Conservation (phyloP, 2,888 invertebrate species). For the Euplagia quadripunctaria region DNA sequence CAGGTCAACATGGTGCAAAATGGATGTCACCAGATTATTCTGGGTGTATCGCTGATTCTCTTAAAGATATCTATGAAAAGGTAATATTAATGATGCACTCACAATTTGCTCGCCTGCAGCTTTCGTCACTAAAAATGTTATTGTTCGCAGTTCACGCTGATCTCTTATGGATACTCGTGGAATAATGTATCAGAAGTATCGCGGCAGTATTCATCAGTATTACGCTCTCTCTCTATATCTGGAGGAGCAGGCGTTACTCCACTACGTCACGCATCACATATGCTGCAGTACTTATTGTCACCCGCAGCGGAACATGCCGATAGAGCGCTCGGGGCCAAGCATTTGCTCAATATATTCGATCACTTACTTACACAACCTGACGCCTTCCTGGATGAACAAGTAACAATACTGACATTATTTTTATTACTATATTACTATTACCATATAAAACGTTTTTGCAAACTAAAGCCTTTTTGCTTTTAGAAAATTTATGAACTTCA, state of each 20-base stretch:
- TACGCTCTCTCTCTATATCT: constrained; percentile 82
- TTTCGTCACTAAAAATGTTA: neutral
- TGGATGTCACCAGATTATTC: constrained; percentile 94
- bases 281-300: constrained; percentile 85
- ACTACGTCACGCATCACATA: constrained; percentile 86
- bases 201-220: constrained; percentile 84
- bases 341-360: constrained; percentile 88
- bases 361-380: constrained; percentile 81
- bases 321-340: constrained; percentile 87
- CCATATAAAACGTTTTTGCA: neutral
- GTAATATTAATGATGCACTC: constrained; percentile 80
- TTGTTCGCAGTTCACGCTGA: constrained; percentile 76
- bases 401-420: constrained; percentile 55
- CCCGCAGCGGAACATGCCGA: constrained; percentile 72
- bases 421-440: neutral
- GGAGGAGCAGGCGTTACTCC: constrained; percentile 90
- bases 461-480: constrained; percentile 30
- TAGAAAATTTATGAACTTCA: constrained; percentile 86
- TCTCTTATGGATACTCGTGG: constrained; percentile 89
- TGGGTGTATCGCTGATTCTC: constrained; percentile 89
- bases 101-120: constrained; percentile 89
- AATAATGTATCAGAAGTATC: constrained; percentile 86
- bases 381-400: constrained; percentile 92
- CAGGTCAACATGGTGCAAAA: constrained; percentile 87
- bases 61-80: constrained; percentile 89